A percentile compares a stretch with the other conserved stretches of the same genome.
Evolutionary conservation across 2,797 vertebrate genomes (phyloP).

Genomic region (Dendrocincla fuliginosa): DNA sequence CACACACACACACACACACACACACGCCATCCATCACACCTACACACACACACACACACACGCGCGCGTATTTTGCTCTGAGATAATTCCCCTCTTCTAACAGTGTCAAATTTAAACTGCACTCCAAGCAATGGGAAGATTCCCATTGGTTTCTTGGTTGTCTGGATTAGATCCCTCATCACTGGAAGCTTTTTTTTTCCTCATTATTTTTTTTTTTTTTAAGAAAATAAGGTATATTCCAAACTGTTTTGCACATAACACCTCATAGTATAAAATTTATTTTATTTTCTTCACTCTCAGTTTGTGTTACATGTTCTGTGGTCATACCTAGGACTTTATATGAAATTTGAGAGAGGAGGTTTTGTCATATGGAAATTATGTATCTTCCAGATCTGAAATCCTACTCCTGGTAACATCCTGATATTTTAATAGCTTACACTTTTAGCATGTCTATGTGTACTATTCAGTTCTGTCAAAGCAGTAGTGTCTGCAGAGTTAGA

Average conservation of each 20-base stretch:
- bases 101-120: background rate
- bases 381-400: background rate
- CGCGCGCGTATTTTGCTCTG: background rate
- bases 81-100: background rate
- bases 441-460: background rate
- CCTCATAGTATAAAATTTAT: background rate
- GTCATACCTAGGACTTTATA: background rate
- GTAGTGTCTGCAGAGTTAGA: background rate
- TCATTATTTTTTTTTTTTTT: background rate
- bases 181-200: conserved; percentile 22
- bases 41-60: background rate
- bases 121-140: background rate
- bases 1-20: background rate
- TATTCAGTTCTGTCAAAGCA: background rate
- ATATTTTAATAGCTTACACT: background rate
- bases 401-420: background rate
- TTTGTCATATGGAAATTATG: background rate
- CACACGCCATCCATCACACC: conserved; percentile 18
- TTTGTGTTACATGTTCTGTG: conserved; percentile 2
- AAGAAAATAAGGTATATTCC: background rate
- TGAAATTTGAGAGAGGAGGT: background rate
- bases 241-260: background rate
- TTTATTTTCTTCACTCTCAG: background rate
- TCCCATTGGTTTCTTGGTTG: background rate
- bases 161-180: background rate